These are phyloP conservation scores for Phymanthus crucifer DNA, from an alignment of 92 coral and sea anemone species.

Conservation along the genomic window DNA sequence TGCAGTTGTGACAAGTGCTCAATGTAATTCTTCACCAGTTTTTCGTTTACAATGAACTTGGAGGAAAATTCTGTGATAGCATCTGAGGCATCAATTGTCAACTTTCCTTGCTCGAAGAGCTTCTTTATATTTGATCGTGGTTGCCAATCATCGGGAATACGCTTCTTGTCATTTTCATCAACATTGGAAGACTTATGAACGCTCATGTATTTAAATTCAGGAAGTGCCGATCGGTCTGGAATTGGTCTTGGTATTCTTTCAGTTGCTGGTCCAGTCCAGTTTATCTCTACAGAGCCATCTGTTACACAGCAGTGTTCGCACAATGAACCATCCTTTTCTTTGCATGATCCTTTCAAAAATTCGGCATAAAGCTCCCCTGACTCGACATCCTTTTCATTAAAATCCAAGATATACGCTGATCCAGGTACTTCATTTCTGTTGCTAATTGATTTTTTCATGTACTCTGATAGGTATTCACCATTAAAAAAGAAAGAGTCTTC, in stretches of 20 bases:
- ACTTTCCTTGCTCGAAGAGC: constrained; percentile 25
- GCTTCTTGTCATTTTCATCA: constrained; percentile 36
- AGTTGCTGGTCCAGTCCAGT: not conserved
- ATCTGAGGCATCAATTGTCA: not conserved
- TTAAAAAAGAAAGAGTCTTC: constrained; percentile 5
- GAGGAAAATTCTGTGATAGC: constrained; percentile 16
- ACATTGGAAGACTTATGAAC: constrained; percentile 14
- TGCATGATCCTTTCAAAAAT: not conserved
- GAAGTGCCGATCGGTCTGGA: not conserved
- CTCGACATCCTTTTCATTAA: too few species aligned
- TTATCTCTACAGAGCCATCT: not conserved
- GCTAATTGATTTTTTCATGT: not conserved
- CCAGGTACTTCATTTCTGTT: not conserved
- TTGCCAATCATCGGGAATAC: constrained; percentile 51
- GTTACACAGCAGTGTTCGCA: not conserved
- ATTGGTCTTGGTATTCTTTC: not conserved
- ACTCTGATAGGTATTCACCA: not conserved
- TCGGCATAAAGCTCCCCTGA: not conserved
- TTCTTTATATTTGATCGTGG: constrained; percentile 43
- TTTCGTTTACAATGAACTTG: constrained; percentile 33
- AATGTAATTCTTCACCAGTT: not conserved
- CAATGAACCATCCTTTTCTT: not conserved
- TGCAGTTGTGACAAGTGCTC: not conserved
- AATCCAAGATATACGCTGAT: not conserved
- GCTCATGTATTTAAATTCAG: not conserved